phyloP scores from a whole-genome alignment of 2,888 invertebrate species.

The Conistra vaccinii region DNA sequence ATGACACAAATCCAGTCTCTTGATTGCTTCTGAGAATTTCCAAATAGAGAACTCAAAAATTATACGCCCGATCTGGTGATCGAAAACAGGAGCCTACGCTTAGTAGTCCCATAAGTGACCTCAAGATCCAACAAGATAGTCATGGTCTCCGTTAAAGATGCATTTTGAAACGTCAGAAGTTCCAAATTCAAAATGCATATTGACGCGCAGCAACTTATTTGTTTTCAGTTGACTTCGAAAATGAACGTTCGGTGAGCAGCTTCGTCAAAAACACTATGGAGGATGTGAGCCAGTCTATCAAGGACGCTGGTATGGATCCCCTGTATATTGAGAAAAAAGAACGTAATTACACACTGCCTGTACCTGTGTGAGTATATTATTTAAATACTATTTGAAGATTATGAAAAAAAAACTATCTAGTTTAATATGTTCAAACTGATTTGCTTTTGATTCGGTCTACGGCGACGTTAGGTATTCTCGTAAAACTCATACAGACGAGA shows the following conservation, averaged over 20 bases:
- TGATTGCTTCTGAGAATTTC: not conserved
- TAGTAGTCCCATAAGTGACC: not conserved
- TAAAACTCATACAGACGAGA: not conserved
- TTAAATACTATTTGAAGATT: not conserved
- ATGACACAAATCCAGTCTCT: not conserved
- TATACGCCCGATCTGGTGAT: not conserved
- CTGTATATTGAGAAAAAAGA: slow-evolving; percentile 49
- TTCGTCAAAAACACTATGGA: slow-evolving; percentile 69
- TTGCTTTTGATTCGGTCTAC: not conserved
- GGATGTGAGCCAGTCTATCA: slow-evolving; percentile 67
- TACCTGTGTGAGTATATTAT: slow-evolving; percentile 76
- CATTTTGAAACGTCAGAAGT: not conserved
- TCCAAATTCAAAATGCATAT: not conserved
- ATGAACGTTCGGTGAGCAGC: slow-evolving; percentile 67
- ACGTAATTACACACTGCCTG: slow-evolving; percentile 65
- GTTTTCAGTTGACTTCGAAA: slow-evolving; percentile 45
- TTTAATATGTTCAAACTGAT: not conserved
- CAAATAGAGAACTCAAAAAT: not conserved
- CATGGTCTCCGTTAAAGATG: not conserved
- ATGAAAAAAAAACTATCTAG: not conserved
- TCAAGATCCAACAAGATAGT: too few species aligned
- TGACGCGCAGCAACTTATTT: not conserved
- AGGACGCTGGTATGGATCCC: slow-evolving; percentile 78
- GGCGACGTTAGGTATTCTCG: not conserved
- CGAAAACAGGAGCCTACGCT: not conserved